Conservation (phyloP, 1,140 invertebrate species). For the Drosophila yakuba region DNA sequence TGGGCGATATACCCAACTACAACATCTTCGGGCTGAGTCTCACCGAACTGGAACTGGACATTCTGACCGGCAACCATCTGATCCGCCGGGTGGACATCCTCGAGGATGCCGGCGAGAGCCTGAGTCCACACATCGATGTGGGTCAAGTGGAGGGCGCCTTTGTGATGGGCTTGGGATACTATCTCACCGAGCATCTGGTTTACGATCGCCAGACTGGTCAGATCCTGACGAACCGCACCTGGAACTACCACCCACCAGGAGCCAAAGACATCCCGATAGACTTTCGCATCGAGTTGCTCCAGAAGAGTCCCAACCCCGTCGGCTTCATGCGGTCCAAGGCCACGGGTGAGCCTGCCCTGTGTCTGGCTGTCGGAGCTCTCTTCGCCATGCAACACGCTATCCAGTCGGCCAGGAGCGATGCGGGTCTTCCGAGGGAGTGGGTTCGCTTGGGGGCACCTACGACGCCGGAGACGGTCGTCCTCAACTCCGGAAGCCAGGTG, state of each 20-base stretch:
- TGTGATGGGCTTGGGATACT: slow-evolving; percentile 93
- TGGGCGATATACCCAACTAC: slow-evolving; percentile 72
- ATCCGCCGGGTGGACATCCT: slow-evolving; percentile 89
- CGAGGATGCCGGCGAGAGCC: slow-evolving; percentile 90
- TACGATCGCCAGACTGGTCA: slow-evolving; percentile 88
- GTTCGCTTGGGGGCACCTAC: slow-evolving; percentile 85
- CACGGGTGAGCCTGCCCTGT: slow-evolving; percentile 92
- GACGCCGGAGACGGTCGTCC: slow-evolving; percentile 84
- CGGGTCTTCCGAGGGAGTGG: slow-evolving; percentile 85
- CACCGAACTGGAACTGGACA: slow-evolving; percentile 89
- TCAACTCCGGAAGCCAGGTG: slow-evolving; percentile 63
- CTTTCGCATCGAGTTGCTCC: slow-evolving; percentile 90
- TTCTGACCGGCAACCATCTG: slow-evolving; percentile 89
- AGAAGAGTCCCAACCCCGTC: slow-evolving; percentile 89
- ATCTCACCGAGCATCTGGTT: slow-evolving; percentile 89
- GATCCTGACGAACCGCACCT: slow-evolving; percentile 90
- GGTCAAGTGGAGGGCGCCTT: slow-evolving; percentile 92
- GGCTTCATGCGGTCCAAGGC: slow-evolving; percentile 92
- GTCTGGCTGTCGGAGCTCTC: slow-evolving; percentile 88
- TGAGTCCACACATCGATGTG: slow-evolving; percentile 90
- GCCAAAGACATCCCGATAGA: slow-evolving; percentile 93
- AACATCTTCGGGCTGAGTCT: slow-evolving; percentile 87
- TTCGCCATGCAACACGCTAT: slow-evolving; percentile 91
- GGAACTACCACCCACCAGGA: slow-evolving; percentile 93
- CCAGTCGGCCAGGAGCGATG: slow-evolving; percentile 87